A percentile compares a stretch with the other conserved stretches of the same genome.
These are phyloP conservation scores for Spatula clypeata DNA, from an alignment of 2,797 vertebrate genomes.

Conservation along the genomic window DNA sequence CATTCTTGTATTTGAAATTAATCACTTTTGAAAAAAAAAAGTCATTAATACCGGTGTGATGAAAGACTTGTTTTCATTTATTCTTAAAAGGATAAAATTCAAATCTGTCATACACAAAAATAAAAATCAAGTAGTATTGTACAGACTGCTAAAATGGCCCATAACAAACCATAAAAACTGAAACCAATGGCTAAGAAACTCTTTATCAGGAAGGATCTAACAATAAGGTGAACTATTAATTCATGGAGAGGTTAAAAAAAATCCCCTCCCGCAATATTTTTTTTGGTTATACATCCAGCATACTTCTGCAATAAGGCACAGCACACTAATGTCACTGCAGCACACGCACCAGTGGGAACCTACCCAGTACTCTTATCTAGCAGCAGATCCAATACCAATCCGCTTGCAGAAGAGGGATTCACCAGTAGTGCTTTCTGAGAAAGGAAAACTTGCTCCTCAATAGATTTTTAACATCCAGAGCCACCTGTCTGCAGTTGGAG, in stretches of 20 bases:
- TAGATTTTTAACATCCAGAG: not conserved
- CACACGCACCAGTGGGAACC: not conserved
- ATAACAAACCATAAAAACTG: not conserved
- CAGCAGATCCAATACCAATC: not conserved
- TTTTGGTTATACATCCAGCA: not conserved
- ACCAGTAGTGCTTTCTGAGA: not conserved
- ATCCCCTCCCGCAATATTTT: not conserved
- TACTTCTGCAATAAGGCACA: not conserved
- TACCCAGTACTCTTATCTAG: not conserved
- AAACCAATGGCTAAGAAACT: not conserved
- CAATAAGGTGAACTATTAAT: not conserved
- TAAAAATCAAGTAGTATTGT: not conserved
- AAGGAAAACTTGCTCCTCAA: not conserved
- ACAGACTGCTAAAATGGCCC: not conserved
- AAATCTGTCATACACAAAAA: not conserved
- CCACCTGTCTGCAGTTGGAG: not conserved
- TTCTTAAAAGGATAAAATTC: not conserved
- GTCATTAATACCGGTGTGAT: not conserved
- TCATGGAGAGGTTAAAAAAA: not conserved
- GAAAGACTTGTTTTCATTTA: not conserved
- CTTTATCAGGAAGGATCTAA: not conserved
- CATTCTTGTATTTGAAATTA: not conserved
- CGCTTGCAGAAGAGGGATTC: not conserved
- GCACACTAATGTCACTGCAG: rapidly evolving
- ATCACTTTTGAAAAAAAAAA: not conserved